Conservation (phyloP, 2,113 vertebrate species). For the Pyxicephalus adspersus region DNA sequence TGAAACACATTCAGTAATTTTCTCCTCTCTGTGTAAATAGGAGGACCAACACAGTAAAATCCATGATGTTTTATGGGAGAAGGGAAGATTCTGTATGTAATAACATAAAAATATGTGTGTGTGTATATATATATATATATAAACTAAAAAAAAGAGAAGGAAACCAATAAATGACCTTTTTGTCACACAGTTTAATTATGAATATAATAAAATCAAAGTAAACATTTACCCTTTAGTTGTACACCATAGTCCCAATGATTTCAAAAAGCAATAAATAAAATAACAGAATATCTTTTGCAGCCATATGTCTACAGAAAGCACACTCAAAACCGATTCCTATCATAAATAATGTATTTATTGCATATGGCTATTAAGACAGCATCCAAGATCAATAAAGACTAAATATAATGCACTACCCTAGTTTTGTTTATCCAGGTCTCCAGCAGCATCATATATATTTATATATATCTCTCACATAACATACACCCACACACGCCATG, state of each 20-base stretch:
- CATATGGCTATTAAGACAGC: slow-evolving; percentile 91
- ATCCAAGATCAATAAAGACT: slow-evolving; percentile 94
- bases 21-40: too few relatives aligned
- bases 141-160: too few relatives aligned
- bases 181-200: slow-evolving; percentile 6
- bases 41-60: too few relatives aligned
- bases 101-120: too few relatives aligned
- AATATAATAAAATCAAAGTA: slow-evolving; percentile 20
- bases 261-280: slow-evolving; percentile 28
- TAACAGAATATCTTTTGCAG: not conserved
- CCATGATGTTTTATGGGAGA: too few relatives aligned
- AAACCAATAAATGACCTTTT: slow-evolving; percentile 16
- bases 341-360: slow-evolving; percentile 99
- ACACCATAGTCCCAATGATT: slow-evolving; percentile 8
- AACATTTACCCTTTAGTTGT: slow-evolving; percentile 3
- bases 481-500: slow-evolving; percentile 72
- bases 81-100: too few relatives aligned
- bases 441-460: slow-evolving; percentile 75
- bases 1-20: too few relatives aligned
- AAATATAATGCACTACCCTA: slow-evolving; percentile 89
- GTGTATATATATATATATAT: too few relatives aligned
- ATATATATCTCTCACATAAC: too few relatives aligned
- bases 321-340: slow-evolving; percentile 65
- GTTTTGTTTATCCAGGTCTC: slow-evolving; percentile 84
- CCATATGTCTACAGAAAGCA: slow-evolving; percentile 56